Base-by-base conservation (phyloP, 2,113 vertebrate species). In the Hystrix brachyura region DNA sequence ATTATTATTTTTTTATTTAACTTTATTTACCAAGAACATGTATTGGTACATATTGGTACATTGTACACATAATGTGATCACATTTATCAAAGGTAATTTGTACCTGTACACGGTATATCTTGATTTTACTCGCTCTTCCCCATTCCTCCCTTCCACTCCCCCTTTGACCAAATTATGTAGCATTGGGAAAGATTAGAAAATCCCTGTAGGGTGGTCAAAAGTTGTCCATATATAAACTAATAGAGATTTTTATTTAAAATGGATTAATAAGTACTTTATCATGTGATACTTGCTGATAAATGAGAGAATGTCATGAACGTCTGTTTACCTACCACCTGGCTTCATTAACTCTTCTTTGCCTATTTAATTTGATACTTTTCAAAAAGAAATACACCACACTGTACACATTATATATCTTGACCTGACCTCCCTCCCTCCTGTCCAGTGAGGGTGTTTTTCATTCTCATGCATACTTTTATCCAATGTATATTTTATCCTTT, bases 381-480 rank as follows among this genome's bases (percentile, higher is more conserved):
- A 78, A 32, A 38, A 92, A 94, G 67, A 92, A 53, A 59, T 3
- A 11, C 29, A 65, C 17, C 55, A 15, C 53, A 11, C 3, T 1
- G 5, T 1, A 17, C 11, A 3, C 38, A 1, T 5, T 0, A 2
- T 29, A 7, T 2, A 4, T 23, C 34, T n/a, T 27, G 15, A 29
- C 12, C 59, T 11, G 0, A 7, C 3, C 19, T 43, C n/a, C 32
- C 34, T 12, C 34, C 18, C n/a, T 21, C 7, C 34, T 67, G 48
- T 15, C 46, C 55, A 3, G 3, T 2, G 29, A 19, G 9, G 1
- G 1, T 51, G 0, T 12, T 21, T 57, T 55, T 72, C 46, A 29
- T 78, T 29, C 32, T 83, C 12, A 10, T 1, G 43, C 2, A 1
- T 3, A 15, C 19, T 59, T 74, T 65, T 90, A 64, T 59, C 19